These are phyloP conservation scores for Steatocranus sp. DNA, from an alignment of 2,797 vertebrate species.

Conservation along the genomic window DNA sequence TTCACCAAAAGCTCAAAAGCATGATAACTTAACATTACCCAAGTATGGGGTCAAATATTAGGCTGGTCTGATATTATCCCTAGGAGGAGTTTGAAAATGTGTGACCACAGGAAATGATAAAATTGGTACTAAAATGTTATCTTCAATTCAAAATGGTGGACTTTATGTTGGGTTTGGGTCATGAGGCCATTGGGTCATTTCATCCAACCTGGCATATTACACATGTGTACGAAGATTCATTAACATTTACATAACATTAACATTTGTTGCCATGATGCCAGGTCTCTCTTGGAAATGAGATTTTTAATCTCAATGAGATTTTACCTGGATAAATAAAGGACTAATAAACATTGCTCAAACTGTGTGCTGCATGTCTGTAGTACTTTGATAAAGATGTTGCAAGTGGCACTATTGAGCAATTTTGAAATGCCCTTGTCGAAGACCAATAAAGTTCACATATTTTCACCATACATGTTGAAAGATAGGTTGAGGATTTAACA, in stretches of 20 bases:
- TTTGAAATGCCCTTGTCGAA: not conserved
- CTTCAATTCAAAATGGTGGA: too few species aligned
- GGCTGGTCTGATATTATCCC: not conserved
- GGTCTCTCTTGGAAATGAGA: not conserved
- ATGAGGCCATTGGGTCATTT: too few species aligned
- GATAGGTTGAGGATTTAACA: not conserved
- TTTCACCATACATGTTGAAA: not conserved
- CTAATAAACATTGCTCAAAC: not conserved
- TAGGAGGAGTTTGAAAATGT: not conserved
- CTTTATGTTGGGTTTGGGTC: too few species aligned
- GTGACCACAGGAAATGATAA: not conserved
- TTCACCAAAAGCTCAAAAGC: not conserved
- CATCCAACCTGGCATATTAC: not conserved
- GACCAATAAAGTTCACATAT: rapidly evolving
- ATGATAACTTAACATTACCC: not conserved
- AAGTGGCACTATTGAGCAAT: not conserved
- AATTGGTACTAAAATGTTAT: not conserved
- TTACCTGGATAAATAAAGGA: not conserved
- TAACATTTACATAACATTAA: not conserved
- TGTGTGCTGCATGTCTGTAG: not conserved
- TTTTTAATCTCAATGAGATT: not conserved
- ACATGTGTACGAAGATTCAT: not conserved
- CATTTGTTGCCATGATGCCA: too few species aligned
- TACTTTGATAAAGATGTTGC: not conserved
- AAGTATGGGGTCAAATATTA: not conserved